Base-by-base conservation (phyloP, 2,888 invertebrate genomes). In the Phytoseiulus persimilis region DNA sequence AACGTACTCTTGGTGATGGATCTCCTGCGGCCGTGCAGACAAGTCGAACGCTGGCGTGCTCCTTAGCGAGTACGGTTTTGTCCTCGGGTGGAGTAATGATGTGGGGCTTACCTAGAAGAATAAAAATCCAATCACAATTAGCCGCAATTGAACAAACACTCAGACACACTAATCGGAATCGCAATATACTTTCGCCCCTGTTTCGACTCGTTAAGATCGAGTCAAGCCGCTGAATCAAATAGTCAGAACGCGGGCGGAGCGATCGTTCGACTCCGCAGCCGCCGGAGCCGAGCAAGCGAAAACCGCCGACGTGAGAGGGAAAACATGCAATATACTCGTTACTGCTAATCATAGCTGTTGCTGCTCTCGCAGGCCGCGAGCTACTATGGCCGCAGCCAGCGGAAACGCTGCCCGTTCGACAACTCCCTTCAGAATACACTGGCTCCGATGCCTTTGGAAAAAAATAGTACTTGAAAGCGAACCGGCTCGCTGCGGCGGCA, bases 101-200 rank as follows among this genome's bases (percentile, higher is more conserved):
- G n/a, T 87, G 11, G 45, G 87, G 87, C n/a, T 87, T 87, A 87
- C 45, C 87, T 87, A 31, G 31, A 87, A 87, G 32, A 39, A 39
- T n/a, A 31, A 83, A 87, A 87, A 87, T 65, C 65, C 65, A 2
- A 65, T 11, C 5, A 65, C 65, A 65, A 65, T 65, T 65, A 65
- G 65, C 65, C 65, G 18, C 65, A 65, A 65, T 65, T 18, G 65
- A 65, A 65, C 65, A 65, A 65, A 65, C 65, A 65, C 65, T 23
- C 65, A 28, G 28, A 1, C 65, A 23, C 18, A 65, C 65, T 23
- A 65, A 65, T 65, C 28, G 65, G 28, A 23, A 6, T 65, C 5
- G 65, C 65, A 65, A 65, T 65, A 14, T 65, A 65, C 65, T 65
- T 28, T 65, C 14, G 39, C 39, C 9, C 9, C 39, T 39, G 65